Base-by-base conservation (phyloP, 2,113 vertebrate genomes). In the Bubo bubo region DNA sequence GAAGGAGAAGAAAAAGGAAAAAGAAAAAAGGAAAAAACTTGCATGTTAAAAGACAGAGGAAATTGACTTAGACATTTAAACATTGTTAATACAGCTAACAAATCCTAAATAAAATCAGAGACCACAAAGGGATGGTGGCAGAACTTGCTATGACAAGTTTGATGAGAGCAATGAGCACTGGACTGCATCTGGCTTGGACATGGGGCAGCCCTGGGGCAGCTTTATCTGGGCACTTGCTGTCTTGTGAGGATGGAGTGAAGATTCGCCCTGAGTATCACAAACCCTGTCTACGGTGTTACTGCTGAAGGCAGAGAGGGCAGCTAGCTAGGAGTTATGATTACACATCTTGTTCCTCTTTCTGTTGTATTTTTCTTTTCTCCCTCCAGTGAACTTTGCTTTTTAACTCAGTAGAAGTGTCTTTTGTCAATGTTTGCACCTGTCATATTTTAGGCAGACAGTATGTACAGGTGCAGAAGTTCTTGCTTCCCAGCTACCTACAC, bases 261-360 rank as follows among this genome's bases (percentile, higher is more conserved):
- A 68, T 83, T 79, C 2, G 3, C 4, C 7, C 10, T 0, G 1
- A 41, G 16, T 10, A 30, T 22, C 32, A n/a, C 11, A 47, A 37
- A 32, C 21, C 55, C 35, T 77, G 16, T 28, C 32, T 45, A 10
- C 1, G 1, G 6, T 28, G 20, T 68, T 63, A 17, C 12, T 64
- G 39, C 22, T 45, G 47, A 83, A 52, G 35, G 49, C 14, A 53
- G 16, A 2, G 1, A 16, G 23, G 16, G 19, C 8, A 72, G 16
- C 4, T 55, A 73, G 12, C 15, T 37, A 24, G 19, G 22, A 37
- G 22, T 35, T 63, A n/a, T 4, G 15, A 4, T 84, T 18, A 37
- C 9, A 19, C 16, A 37, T 20, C 20, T 17, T 74, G 8, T 52
- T 30, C 1, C 0, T 52, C 19, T 34, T 58, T 70, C 21, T 58